Base-by-base conservation (phyloP, 2,888 invertebrate species). In the Sialis lutaria region DNA sequence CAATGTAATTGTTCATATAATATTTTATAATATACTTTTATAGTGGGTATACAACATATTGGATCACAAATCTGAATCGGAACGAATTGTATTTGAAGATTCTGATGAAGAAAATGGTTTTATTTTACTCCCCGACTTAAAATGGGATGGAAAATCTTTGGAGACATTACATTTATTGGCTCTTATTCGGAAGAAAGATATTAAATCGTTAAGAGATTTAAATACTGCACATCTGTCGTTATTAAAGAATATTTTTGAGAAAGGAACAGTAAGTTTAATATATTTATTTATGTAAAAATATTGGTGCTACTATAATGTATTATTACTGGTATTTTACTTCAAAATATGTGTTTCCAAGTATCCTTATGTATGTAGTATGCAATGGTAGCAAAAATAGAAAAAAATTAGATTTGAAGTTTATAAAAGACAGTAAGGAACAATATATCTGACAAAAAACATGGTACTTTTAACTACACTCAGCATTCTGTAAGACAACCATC, bases 1-100 rank as follows among this genome's bases (percentile, higher is more conserved):
- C 47, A 8, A 42, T 8, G 4, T 33, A 41, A n/a, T 31, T 49
- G 31, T 37, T 47, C 48, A 44, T 48, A 46, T 49, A 53, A 51
- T 52, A 52, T 48, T 51, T 75, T 77, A n/a, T n/a, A n/a, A n/a
- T n/a, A n/a, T n/a, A n/a, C n/a, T n/a, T n/a, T n/a, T n/a, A 13
- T 67, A 95, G 89, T 98, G 98, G 98, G 86, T 97, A 0, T 86
- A 89, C 64, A 99, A 99, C 63, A 91, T 98, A 51, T 64, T 98
- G 46, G 86, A 91, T 48, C 90, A 91, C 57, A 89, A 86, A 62
- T 79, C 82, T 42, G 98, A 98, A 69, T 69, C 72, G 2, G 95
- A 97, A 30, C 75, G 90, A 52, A 81, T 98, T 43, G 72, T 93
- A 6, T 84, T 77, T 61, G 86, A 89, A 62, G 87, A 91, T 63